Evolutionary conservation across 1,140 invertebrate genomes (phyloP).

Genomic region (Andricus grossulariae): DNA sequence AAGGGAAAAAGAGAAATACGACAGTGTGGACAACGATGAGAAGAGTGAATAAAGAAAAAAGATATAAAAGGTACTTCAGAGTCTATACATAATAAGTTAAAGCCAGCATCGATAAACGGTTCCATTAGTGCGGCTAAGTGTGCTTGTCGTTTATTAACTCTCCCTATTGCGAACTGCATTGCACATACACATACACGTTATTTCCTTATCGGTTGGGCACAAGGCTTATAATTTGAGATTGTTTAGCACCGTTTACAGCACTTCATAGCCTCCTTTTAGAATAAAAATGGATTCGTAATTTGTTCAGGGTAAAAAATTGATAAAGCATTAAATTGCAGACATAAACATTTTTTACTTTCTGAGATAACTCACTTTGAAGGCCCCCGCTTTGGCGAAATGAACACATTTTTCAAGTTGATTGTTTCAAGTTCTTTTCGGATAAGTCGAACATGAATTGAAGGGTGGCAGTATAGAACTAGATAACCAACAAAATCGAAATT

Average conservation of each 20-base stretch:
- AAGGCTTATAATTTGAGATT: conserved; percentile 25
- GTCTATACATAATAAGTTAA: conserved; percentile 30
- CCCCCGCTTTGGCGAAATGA: no score
- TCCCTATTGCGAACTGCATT: conserved; percentile 1
- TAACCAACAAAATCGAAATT: no score
- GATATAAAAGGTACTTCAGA: conserved; percentile 20
- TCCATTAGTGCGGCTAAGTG: conserved; percentile 22
- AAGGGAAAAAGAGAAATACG: neutral
- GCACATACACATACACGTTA: neutral
- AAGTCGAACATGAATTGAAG: no score
- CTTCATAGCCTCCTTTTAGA: neutral
- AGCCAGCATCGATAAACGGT: conserved; percentile 25
- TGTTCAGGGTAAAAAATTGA: neutral
- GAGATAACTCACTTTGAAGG: no score
- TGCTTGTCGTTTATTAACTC: conserved; percentile 18
- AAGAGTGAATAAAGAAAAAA: conserved; percentile 19
- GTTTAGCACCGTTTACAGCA: conserved; percentile 7
- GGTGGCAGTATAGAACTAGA: no score
- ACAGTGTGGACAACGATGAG: neutral
- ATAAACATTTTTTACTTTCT: neutral
- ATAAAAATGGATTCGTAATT: conserved; percentile 14
- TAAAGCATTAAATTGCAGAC: neutral
- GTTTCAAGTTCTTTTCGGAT: no score
- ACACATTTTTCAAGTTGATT: no score
- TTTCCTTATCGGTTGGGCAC: neutral